Evolutionary conservation across 2,888 invertebrate species (phyloP), one percentile per base, ranked within the genome.

Genomic region (Ditula angustiorana): DNA sequence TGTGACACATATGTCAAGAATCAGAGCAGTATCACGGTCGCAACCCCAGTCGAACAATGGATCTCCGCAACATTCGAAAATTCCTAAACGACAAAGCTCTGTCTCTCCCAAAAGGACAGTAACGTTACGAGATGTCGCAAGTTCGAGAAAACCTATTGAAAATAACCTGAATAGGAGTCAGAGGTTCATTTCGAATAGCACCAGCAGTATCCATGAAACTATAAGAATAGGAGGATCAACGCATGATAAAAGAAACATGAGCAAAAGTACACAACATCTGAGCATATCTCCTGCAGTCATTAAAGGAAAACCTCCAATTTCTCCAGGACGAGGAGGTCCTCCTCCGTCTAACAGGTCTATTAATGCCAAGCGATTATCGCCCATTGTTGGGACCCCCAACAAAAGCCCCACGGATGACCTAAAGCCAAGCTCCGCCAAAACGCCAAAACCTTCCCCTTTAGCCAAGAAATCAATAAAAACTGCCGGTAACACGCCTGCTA

Each of bases 31-130:
- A 0, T 88, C 92, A 0, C 89, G 82, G 72, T 92, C 93, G 1
- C 89, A 88, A 69, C 92, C 93, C 0, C 91, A 92, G 69, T 93
- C 93, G 0, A 90, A 87, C 60, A 88, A 86, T 61, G 88, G 83
- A n/a, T 93, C 93, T 1, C 93, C 93, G 5, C 90, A 88, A 73
- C 85, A 89, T 74, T 91, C 93, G 0, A 93, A 92, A 76, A 93
- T 93, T 74, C 93, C 93, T 3, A 90, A 88, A 77, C 76, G 93
- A 59, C 92, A 93, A 75, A 87, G 75, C 52, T 93, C 93, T 1
- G 87, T 90, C 0, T 93, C 93, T 1, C 93, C 93, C 1, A 78
- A 82, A 1, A 84, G 91, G 73, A 77, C 69, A 5, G 61, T 35
- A 26, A 75, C 61, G 2, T 76, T 66, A 67, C 75, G 78, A 61